Conservation (phyloP, 2,888 invertebrate species). For the Xylota segnis region DNA sequence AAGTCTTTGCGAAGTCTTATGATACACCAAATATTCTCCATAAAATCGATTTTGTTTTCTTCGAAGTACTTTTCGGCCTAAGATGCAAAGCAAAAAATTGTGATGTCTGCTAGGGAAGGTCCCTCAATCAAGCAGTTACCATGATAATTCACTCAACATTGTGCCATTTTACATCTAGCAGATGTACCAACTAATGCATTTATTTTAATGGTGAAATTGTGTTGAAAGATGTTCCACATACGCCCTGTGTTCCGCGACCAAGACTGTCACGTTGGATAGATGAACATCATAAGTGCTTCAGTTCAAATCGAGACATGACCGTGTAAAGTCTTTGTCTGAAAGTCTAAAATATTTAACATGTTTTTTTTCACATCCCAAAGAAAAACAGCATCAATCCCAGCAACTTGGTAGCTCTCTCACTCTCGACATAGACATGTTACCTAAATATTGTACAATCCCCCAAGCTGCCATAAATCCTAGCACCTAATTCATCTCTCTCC, state of each 20-base stretch:
- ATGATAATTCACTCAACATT: too few species aligned
- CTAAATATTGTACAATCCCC: constrained; percentile 4
- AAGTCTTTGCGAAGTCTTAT: too few species aligned
- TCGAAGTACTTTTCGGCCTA: too few species aligned
- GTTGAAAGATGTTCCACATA: constrained; percentile 18
- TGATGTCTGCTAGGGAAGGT: too few species aligned
- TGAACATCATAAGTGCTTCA: neutral
- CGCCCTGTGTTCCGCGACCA: neutral
- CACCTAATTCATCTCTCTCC: constrained; percentile 31
- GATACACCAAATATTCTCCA: too few species aligned
- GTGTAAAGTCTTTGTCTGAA: neutral
- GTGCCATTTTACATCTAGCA: too few species aligned
- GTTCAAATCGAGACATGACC: neutral
- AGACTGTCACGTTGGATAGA: neutral
- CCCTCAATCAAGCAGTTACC: too few species aligned
- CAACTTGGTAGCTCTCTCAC: neutral
- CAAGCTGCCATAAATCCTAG: constrained; percentile 18
- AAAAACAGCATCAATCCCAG: constrained; percentile 7
- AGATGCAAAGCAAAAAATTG: too few species aligned
- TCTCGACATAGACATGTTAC: neutral
- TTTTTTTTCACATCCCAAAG: neutral
- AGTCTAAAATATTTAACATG: constrained; percentile 3
- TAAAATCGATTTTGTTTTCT: too few species aligned
- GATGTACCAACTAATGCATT: too few species aligned
- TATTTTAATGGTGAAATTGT: neutral